phyloP scores from a whole-genome alignment of 2,797 vertebrate species.

The Hyperoplus immaculatus region DNA sequence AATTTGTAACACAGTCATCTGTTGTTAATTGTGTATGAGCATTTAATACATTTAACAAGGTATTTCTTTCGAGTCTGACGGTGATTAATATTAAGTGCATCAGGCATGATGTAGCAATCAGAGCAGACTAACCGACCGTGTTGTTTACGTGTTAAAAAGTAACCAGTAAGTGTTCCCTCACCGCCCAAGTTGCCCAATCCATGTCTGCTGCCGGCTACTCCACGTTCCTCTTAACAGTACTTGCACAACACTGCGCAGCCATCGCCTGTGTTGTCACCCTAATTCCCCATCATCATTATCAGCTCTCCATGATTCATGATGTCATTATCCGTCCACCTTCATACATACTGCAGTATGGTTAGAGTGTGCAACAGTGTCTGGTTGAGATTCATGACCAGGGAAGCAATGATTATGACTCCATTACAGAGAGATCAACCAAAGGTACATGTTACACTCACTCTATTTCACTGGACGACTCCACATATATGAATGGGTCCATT shows the following conservation, averaged over 20 bases:
- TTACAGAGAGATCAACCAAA: constrained; percentile 52
- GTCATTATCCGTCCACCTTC: constrained; percentile 48
- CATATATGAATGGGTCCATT: constrained; percentile 43
- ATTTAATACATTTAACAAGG: not conserved
- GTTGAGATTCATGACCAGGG: constrained; percentile 68
- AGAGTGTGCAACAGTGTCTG: constrained; percentile 20
- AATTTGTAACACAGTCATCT: no score
- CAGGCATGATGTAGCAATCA: constrained; percentile 8
- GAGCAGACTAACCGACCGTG: constrained; percentile 17
- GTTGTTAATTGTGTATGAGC: not conserved
- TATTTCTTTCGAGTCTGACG: not conserved
- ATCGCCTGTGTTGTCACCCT: constrained; percentile 37
- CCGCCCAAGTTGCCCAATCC: constrained; percentile 31
- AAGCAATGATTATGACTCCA: constrained; percentile 56
- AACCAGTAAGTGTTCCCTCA: constrained; percentile 26
- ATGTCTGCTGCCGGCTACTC: constrained; percentile 38
- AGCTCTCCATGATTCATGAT: constrained; percentile 48
- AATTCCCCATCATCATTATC: constrained; percentile 51
- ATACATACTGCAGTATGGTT: constrained; percentile 11
- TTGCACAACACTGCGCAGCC: constrained; percentile 15
- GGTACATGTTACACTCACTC: constrained; percentile 50
- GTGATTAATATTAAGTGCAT: constrained; percentile 15
- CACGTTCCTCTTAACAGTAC: constrained; percentile 46
- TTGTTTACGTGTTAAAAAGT: constrained; percentile 26
- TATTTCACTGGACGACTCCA: constrained; percentile 39